Evolutionary conservation across 1,140 invertebrate species (phyloP).

Genomic region (Aphelenchoides besseyi): DNA sequence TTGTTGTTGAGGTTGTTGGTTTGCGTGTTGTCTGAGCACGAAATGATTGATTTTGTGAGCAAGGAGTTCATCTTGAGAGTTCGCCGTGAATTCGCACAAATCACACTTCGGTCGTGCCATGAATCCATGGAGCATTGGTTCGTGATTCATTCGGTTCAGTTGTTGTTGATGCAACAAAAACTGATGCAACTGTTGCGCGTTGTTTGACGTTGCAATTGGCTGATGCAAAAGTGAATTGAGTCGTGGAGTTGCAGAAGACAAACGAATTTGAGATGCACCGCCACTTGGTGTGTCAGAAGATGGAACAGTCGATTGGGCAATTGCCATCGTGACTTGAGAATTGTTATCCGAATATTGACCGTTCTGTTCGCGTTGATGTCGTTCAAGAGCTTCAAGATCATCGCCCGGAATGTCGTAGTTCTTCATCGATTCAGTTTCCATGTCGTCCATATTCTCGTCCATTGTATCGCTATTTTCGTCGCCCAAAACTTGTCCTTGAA

Average conservation of each 20-base stretch:
- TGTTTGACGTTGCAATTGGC: constrained; percentile 37
- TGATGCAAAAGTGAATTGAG: constrained; percentile 28
- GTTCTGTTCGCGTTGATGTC: neutral
- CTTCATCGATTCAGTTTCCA: constrained; percentile 63
- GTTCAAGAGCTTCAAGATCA: constrained; percentile 7
- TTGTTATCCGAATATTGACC: neutral
- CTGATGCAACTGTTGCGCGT: constrained; percentile 26
- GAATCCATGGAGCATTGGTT: constrained; percentile 44
- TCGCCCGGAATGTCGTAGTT: constrained; percentile 3
- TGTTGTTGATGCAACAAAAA: constrained; percentile 9
- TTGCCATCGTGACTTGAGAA: neutral
- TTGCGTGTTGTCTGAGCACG: constrained; percentile 22
- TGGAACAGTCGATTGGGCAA: neutral
- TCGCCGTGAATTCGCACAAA: constrained; percentile 64
- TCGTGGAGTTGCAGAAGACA: constrained; percentile 25
- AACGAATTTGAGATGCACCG: neutral
- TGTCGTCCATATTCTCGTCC: constrained; percentile 14
- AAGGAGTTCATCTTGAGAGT: constrained; percentile 61
- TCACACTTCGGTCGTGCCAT: constrained; percentile 62
- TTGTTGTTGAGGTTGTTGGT: constrained; percentile 12
- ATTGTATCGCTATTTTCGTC: neutral
- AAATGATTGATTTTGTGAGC: constrained; percentile 65
- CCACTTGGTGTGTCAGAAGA: no score
- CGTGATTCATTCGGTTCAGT: neutral
- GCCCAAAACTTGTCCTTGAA: constrained; percentile 74